Percentiles rank a stretch among this genome's conserved stretches.
These are phyloP conservation scores for Belgica antarctica DNA, from an alignment of 2,888 invertebrate species.

Conservation along the genomic window DNA sequence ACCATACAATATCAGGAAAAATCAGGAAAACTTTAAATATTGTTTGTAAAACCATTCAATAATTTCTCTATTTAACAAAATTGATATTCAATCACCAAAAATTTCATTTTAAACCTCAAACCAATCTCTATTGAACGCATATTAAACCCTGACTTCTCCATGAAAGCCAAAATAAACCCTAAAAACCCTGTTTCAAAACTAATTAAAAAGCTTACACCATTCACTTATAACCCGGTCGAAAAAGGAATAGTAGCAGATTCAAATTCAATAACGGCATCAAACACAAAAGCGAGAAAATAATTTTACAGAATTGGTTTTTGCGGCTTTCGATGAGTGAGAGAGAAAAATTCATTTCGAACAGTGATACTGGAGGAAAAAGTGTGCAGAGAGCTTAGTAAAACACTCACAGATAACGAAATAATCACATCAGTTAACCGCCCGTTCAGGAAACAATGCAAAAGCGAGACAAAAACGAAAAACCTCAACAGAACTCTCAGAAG, in stretches of 20 bases:
- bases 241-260: neutral
- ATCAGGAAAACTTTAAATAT: no score
- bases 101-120: no score
- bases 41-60: no score
- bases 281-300: neutral
- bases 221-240: neutral
- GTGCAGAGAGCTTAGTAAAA: neutral
- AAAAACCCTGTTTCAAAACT: neutral
- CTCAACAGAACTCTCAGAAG: neutral
- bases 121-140: no score
- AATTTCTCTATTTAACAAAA: no score
- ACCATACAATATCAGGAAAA: no score
- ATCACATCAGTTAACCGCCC: conserved; percentile 20
- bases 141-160: no score
- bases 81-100: no score
- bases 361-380: neutral
- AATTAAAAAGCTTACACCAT: no score
- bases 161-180: no score
- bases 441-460: no score
- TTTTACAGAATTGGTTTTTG: conserved; percentile 1
- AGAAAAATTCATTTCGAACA: neutral
- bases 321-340: no score
- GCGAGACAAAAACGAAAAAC: conserved; percentile 8
- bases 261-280: conserved; percentile 12
- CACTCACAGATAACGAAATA: neutral